Evolutionary conservation across 2,888 invertebrate species (phyloP).

Genomic region (Tubulanus polymorphus): DNA sequence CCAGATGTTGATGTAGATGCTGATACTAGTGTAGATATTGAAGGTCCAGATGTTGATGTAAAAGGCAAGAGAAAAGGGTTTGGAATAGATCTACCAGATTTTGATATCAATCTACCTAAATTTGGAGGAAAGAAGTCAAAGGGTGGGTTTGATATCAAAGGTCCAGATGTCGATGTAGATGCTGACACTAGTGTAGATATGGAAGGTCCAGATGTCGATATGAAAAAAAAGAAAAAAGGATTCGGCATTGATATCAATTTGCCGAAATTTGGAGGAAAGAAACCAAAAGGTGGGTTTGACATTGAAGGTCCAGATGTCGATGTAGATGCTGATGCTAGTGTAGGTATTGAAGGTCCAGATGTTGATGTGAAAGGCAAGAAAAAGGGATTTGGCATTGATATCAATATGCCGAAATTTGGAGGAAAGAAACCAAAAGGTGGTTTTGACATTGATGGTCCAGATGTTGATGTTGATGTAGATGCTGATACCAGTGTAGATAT

Average conservation of each 20-base stretch:
- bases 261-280: not conserved
- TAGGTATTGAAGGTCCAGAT: not conserved
- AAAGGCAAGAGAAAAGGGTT: too few species aligned
- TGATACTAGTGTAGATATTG: not conserved
- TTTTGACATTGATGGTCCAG: not conserved
- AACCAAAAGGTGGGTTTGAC: not conserved
- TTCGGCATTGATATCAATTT: not conserved
- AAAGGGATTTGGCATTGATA: not conserved
- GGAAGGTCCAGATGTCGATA: too few species aligned
- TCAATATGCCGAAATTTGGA: not conserved
- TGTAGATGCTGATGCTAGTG: not conserved
- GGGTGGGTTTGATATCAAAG: too few species aligned
- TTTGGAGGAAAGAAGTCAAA: too few species aligned
- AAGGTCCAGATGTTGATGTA: not conserved
- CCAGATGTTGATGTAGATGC: not conserved
- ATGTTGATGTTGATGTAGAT: not conserved
- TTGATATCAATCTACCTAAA: too few species aligned
- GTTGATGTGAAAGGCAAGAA: not conserved
- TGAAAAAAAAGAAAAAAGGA: slow-evolving; percentile 3
- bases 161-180: too few species aligned
- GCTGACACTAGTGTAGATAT: not conserved
- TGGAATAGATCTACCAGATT: too few species aligned
- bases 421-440: too few species aligned
- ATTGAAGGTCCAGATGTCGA: not conserved
- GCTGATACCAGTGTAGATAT: not conserved